phyloP scores from a whole-genome alignment of 2,888 invertebrate species.

The Ceramica pisi region DNA sequence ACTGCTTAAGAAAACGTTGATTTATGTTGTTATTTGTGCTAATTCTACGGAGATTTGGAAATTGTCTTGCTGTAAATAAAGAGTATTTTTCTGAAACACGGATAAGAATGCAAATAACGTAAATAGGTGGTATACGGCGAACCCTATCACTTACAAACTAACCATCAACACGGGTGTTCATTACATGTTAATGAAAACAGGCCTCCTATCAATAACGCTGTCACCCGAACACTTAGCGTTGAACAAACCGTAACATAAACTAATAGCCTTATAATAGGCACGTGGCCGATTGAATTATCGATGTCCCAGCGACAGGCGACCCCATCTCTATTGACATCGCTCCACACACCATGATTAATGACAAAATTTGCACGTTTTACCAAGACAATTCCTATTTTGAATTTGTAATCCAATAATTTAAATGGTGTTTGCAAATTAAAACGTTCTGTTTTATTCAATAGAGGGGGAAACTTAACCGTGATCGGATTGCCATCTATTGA shows the following conservation, averaged over 20 bases:
- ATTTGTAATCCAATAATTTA: slow-evolving; percentile 70
- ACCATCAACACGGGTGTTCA: slow-evolving; percentile 39
- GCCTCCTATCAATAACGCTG: slow-evolving; percentile 69
- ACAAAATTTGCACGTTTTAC: slow-evolving; percentile 72
- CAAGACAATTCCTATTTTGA: slow-evolving; percentile 69
- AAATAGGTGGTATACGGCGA: slow-evolving; percentile 6
- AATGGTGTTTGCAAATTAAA: slow-evolving; percentile 64
- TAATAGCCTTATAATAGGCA: slow-evolving; percentile 70
- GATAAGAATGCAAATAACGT: background rate
- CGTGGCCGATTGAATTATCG: slow-evolving; percentile 71
- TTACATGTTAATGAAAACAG: slow-evolving; percentile 60
- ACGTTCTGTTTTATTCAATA: slow-evolving; percentile 64
- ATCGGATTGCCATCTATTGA: slow-evolving; percentile 55
- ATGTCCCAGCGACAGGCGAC: slow-evolving; percentile 59
- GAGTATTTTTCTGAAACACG: background rate
- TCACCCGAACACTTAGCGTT: slow-evolving; percentile 63
- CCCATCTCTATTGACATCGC: slow-evolving; percentile 65
- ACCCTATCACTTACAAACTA: slow-evolving; percentile 32
- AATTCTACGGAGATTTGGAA: slow-evolving; percentile 13
- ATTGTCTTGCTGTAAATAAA: slow-evolving; percentile 9
- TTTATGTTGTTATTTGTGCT: slow-evolving; percentile 32
- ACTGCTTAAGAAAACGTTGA: slow-evolving; percentile 27
- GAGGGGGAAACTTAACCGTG: slow-evolving; percentile 35
- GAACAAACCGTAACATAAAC: slow-evolving; percentile 66
- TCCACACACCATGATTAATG: slow-evolving; percentile 76